phyloP scores from a whole-genome alignment of 2,113 vertebrate genomes.

The Lanius collurio region DNA sequence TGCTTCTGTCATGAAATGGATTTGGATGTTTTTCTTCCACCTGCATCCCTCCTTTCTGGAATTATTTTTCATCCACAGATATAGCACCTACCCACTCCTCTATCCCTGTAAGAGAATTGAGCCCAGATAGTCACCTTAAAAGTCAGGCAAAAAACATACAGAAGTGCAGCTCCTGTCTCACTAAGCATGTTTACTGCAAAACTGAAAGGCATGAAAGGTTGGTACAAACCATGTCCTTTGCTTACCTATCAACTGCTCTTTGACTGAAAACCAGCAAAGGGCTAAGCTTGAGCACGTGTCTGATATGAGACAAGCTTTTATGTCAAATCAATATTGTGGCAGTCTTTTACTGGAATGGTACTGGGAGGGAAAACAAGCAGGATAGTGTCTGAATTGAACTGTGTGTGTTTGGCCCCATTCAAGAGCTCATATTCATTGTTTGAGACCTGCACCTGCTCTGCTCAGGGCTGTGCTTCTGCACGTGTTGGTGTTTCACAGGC shows the following conservation, averaged over 20 bases:
- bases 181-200: not conserved
- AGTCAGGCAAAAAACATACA: not conserved
- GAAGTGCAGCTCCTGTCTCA: not conserved
- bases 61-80: not conserved
- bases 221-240: not conserved
- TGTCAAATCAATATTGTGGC: not conserved
- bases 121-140: not conserved
- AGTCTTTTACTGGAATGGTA: not conserved
- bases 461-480: not conserved
- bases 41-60: not conserved
- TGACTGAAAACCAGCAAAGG: not conserved
- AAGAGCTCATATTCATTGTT: rapidly evolving
- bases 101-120: not conserved
- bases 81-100: rapidly evolving
- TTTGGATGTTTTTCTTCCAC: not conserved
- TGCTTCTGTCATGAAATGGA: not conserved
- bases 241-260: not conserved
- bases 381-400: not conserved
- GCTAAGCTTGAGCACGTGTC: not conserved
- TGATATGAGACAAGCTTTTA: not conserved
- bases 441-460: not conserved
- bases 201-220: not conserved
- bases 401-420: not conserved
- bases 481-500: rapidly evolving
- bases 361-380: not conserved